Conservation (phyloP, 2,113 vertebrate species). For the Lepus americanus region DNA sequence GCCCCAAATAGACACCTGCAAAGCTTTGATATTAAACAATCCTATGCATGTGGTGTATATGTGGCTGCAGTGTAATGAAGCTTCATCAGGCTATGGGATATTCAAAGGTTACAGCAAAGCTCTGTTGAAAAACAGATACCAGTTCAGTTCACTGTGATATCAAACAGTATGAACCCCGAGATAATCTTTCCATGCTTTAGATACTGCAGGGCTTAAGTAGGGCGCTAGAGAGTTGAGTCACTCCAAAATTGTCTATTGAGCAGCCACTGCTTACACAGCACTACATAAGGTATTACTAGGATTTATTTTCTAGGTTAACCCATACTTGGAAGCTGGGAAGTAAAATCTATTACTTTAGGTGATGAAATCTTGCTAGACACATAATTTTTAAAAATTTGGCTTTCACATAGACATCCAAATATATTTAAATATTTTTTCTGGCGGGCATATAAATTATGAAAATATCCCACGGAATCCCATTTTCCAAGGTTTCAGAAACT, state of each 20-base stretch:
- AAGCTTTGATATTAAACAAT: slow-evolving; percentile 17
- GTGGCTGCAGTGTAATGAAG: not conserved
- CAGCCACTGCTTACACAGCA: not conserved
- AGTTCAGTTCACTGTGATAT: slow-evolving; percentile 9
- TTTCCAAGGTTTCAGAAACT: slow-evolving; percentile 43
- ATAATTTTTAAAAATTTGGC: slow-evolving; percentile 21
- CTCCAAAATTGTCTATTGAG: not conserved
- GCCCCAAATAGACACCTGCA: not conserved
- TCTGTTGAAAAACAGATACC: not conserved
- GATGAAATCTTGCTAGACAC: not conserved
- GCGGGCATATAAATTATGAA: not conserved
- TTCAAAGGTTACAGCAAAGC: not conserved
- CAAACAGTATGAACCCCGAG: not conserved
- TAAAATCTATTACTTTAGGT: slow-evolving; percentile 23
- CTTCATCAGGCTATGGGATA: not conserved
- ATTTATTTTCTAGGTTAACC: slow-evolving; percentile 37
- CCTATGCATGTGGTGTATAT: not conserved
- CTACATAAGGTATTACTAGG: not conserved
- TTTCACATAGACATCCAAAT: not conserved
- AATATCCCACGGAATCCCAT: slow-evolving; percentile 33
- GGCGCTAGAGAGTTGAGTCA: not conserved
- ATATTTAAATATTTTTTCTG: not conserved
- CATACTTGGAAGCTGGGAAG: slow-evolving; percentile 15
- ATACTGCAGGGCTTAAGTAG: not conserved
- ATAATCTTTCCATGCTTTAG: slow-evolving; percentile 18